Conservation (phyloP, 2,888 invertebrate genomes). For the Euplexia lucipara region DNA sequence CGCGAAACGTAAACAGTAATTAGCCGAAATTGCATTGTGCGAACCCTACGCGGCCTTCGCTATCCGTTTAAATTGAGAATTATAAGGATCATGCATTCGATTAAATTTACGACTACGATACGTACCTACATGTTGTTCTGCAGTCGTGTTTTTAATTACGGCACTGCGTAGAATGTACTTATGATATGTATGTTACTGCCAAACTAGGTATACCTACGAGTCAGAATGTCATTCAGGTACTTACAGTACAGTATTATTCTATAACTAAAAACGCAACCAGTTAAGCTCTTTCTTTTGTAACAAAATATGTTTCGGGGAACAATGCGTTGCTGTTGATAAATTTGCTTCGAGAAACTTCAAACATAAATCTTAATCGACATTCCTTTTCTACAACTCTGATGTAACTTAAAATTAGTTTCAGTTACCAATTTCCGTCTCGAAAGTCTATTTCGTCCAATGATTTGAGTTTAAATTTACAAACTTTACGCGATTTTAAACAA, state of each 20-base stretch:
- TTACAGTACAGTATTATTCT: not conserved
- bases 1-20: conserved; percentile 40
- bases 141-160: conserved; percentile 25
- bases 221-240: conserved; percentile 19
- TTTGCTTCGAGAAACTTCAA: conserved; percentile 34
- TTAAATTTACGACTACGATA: conserved; percentile 27
- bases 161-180: not conserved
- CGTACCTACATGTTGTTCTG: conserved; percentile 7
- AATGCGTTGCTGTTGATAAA: conserved; percentile 44
- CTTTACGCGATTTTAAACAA: conserved; percentile 72
- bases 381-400: conserved; percentile 58
- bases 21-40: conserved; percentile 33
- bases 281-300: not conserved
- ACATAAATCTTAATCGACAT: conserved; percentile 59
- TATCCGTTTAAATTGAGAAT: conserved; percentile 46
- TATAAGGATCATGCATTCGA: conserved; percentile 30
- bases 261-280: not conserved
- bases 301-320: conserved; percentile 17
- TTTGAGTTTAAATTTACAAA: conserved; percentile 70
- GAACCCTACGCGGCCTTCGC: conserved; percentile 1
- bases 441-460: conserved; percentile 69
- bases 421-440: conserved; percentile 65
- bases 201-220: not conserved
- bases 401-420: conserved; percentile 66
- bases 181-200: not conserved